These are phyloP conservation scores for Cabera pusaria DNA, from an alignment of 2,888 invertebrate species.

Conservation along the genomic window DNA sequence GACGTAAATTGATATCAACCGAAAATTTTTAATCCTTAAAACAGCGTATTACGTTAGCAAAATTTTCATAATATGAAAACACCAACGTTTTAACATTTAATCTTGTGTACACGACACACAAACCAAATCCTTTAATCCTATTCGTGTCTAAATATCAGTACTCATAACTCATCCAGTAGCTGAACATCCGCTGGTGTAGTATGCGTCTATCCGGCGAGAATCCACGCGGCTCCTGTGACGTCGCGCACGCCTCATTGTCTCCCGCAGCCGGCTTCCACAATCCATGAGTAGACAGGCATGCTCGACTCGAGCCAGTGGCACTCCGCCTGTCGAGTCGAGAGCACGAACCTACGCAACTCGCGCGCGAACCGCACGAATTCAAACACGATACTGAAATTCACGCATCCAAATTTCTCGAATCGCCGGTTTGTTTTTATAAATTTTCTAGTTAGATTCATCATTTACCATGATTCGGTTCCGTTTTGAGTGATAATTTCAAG, in stretches of 20 bases:
- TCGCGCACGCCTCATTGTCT: conserved; percentile 51
- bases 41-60: too few species aligned
- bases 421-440: not conserved
- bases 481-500: conserved; percentile 20
- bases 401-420: too few species aligned
- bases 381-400: conserved; percentile 55
- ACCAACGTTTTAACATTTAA: too few species aligned
- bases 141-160: too few species aligned
- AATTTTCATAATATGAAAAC: too few species aligned
- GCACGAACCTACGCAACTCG: conserved; percentile 45
- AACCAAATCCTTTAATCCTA: too few species aligned
- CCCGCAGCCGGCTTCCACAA: conserved; percentile 36
- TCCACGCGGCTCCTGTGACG: conserved; percentile 27
- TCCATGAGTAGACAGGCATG: conserved; percentile 22
- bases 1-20: too few species aligned
- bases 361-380: conserved; percentile 52
- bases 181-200: not conserved
- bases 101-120: too few species aligned
- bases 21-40: too few species aligned
- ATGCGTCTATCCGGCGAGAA: conserved; percentile 13
- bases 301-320: conserved; percentile 55
- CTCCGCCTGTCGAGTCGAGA: conserved; percentile 54
- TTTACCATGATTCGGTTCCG: conserved; percentile 13
- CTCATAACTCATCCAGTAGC: conserved; percentile 5
- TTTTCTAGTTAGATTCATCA: not conserved